Percentiles rank a stretch among this genome's conserved stretches.
phyloP scores from a whole-genome alignment of 2,797 vertebrate species.

The Lepilemur ruficaudatus region DNA sequence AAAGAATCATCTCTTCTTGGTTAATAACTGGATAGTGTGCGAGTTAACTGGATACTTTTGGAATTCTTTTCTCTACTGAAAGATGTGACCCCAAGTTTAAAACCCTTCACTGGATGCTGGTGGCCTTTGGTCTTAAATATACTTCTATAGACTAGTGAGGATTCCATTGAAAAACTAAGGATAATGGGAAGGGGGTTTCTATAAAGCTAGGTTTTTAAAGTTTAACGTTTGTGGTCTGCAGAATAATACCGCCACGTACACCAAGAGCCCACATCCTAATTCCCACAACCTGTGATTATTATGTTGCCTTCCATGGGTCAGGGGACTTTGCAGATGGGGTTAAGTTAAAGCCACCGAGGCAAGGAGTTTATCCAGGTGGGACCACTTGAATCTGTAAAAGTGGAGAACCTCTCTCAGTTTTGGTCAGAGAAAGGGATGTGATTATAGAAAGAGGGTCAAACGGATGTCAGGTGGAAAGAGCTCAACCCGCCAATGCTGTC shows the following conservation, averaged over 20 bases:
- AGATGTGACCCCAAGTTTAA: background rate
- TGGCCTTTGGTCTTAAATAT: background rate
- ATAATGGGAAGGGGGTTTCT: background rate
- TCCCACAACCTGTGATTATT: no score
- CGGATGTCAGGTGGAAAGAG: background rate
- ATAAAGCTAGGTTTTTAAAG: background rate
- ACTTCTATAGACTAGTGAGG: background rate
- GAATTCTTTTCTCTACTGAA: background rate
- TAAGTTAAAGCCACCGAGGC: background rate
- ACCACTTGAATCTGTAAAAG: background rate
- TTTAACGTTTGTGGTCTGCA: background rate
- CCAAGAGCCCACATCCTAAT: background rate
- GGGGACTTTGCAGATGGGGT: background rate
- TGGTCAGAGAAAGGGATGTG: background rate
- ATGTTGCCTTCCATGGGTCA: background rate
- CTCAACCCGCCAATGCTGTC: no score
- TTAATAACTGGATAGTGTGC: background rate
- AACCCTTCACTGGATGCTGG: background rate
- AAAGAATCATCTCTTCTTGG: background rate
- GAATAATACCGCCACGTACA: background rate
- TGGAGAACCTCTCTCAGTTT: background rate
- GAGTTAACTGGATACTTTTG: background rate
- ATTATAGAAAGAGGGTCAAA: background rate
- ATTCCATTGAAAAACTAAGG: accelerated
- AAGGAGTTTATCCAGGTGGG: background rate